phyloP scores from a whole-genome alignment of 2,888 invertebrate genomes.

The Calliopum simillimum region DNA sequence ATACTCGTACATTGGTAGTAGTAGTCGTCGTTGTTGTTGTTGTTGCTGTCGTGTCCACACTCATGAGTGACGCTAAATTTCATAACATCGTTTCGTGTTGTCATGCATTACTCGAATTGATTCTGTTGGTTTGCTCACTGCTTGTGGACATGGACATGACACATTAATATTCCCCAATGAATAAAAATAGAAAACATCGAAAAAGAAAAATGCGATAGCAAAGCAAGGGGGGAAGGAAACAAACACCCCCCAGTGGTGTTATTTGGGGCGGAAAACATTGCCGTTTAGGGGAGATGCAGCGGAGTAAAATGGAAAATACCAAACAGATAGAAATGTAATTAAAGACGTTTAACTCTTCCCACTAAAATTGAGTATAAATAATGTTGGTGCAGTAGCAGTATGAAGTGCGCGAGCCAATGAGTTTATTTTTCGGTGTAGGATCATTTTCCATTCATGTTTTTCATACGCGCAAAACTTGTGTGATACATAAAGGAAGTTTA shows the following conservation, averaged over 20 bases:
- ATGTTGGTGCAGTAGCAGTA: too few relatives aligned
- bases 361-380: too few relatives aligned
- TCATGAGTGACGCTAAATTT: slow-evolving; percentile 13
- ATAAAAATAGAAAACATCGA: slow-evolving; percentile 13
- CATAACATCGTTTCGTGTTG: slow-evolving; percentile 11
- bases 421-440: too few relatives aligned
- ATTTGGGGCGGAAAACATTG: too few relatives aligned
- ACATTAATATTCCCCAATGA: slow-evolving; percentile 28
- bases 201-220: not conserved
- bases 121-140: not conserved
- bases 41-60: slow-evolving; percentile 3
- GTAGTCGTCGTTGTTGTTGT: not conserved
- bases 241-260: too few relatives aligned
- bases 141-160: slow-evolving; percentile 21
- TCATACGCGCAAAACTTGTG: not conserved
- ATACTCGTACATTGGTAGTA: not conserved
- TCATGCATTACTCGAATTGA: slow-evolving; percentile 22
- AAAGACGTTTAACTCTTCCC: too few relatives aligned
- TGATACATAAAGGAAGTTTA: slow-evolving; percentile 11
- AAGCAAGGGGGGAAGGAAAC: not conserved
- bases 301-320: too few relatives aligned
- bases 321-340: too few relatives aligned
- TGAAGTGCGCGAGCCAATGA: too few relatives aligned
- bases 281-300: too few relatives aligned
- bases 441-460: not conserved